Conservation (phyloP, 35 echinoderm and acorn worm species). For the Diadema setosum region DNA sequence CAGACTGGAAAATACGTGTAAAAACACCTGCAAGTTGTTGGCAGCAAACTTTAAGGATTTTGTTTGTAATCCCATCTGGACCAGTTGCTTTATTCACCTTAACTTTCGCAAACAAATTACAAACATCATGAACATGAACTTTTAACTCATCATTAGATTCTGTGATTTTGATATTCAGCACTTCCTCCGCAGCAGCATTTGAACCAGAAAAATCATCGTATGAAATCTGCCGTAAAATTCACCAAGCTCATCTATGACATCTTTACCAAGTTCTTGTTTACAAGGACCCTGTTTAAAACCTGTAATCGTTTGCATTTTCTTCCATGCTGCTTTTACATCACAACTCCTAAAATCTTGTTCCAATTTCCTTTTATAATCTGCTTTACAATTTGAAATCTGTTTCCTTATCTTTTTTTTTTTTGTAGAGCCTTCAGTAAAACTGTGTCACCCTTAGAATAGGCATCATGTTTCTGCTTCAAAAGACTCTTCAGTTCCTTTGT, state of each 20-base stretch:
- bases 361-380: not conserved
- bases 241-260: not conserved
- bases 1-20: not conserved
- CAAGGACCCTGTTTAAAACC: not conserved
- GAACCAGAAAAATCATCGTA: not conserved
- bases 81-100: not conserved
- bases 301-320: not conserved
- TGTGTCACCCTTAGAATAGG: not conserved
- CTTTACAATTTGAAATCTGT: not conserved
- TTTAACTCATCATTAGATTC: not conserved
- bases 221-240: not conserved
- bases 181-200: not conserved
- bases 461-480: conserved; percentile 27
- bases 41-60: not conserved
- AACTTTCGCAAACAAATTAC: not conserved
- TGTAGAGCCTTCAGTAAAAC: not conserved
- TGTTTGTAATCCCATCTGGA: not conserved
- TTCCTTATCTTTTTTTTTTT: not conserved
- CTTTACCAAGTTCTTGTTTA: not conserved
- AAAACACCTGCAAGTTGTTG: conserved; percentile 2
- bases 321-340: not conserved
- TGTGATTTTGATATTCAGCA: not conserved
- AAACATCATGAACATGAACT: not conserved
- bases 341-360: not conserved
- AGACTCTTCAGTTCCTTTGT: conserved; percentile 52